A percentile compares a stretch with the other conserved stretches of the same genome.
Evolutionary conservation across 2,888 invertebrate genomes (phyloP).

Genomic region (Myopa tessellatipennis): DNA sequence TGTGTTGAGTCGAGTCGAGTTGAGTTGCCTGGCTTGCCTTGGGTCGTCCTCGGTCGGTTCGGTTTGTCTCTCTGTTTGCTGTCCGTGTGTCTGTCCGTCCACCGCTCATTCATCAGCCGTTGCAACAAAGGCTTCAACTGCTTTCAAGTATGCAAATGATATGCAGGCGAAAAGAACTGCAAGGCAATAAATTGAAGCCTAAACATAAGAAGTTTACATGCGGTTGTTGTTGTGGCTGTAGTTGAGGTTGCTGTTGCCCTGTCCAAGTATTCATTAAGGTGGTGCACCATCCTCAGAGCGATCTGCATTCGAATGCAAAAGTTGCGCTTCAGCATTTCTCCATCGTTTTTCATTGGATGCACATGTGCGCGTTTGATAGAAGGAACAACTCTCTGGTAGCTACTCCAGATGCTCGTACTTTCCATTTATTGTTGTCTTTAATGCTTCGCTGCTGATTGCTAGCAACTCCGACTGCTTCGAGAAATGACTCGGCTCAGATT

Average conservation of each 20-base stretch:
- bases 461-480: background rate
- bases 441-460: background rate
- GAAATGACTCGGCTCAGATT: background rate
- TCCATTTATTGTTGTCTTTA: background rate
- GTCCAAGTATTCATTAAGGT: constrained; percentile 6
- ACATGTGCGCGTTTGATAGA: constrained; percentile 9
- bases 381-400: constrained; percentile 14
- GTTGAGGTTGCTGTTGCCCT: constrained; percentile 23
- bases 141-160: constrained; percentile 36
- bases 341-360: constrained; percentile 12
- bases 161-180: constrained; percentile 14
- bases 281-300: constrained; percentile 9
- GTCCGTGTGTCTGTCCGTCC: background rate
- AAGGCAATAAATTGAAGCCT: constrained; percentile 1
- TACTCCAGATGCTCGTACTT: background rate
- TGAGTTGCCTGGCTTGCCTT: background rate
- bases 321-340: background rate
- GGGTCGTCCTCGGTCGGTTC: background rate
- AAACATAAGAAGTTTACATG: background rate
- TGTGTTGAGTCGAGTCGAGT: background rate
- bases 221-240: background rate
- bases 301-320: constrained; percentile 29
- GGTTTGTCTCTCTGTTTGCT: constrained; percentile 15
- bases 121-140: constrained; percentile 11
- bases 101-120: background rate